A percentile compares a stretch with the other conserved stretches of the same genome.
These are phyloP conservation scores for Stichopus chloronotus DNA, from an alignment of 35 echinoderm and acorn worm genomes.

Conservation along the genomic window DNA sequence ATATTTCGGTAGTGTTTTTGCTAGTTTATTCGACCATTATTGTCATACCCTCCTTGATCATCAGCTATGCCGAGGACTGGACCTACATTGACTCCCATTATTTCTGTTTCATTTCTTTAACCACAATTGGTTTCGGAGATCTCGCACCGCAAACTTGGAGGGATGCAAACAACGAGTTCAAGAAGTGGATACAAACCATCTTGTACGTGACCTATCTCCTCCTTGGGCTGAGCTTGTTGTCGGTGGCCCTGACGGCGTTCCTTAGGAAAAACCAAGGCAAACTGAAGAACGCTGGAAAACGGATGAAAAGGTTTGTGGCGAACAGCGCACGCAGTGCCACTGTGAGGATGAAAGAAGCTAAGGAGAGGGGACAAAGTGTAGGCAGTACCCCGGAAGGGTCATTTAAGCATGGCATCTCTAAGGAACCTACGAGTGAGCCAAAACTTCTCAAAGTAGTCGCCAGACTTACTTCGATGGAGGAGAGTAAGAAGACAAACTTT, in stretches of 20 bases:
- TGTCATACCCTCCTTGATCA: conserved; percentile 58
- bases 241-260: conserved; percentile 65
- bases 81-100: conserved; percentile 74
- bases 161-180: not conserved
- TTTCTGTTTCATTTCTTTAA: conserved; percentile 89
- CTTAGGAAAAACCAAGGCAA: conserved; percentile 15
- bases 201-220: conserved; percentile 71
- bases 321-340: conserved; percentile 40
- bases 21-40: conserved; percentile 70
- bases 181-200: conserved; percentile 62
- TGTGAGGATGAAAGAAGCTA: conserved; percentile 24
- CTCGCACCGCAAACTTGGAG: conserved; percentile 68
- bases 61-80: conserved; percentile 80
- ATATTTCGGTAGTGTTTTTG: conserved; percentile 15
- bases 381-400: conserved; percentile 17
- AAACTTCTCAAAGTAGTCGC: conserved; percentile 26
- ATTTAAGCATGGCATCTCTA: not conserved
- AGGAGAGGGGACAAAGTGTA: conserved; percentile 2
- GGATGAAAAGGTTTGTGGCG: conserved; percentile 48
- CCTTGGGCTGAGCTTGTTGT: conserved; percentile 71
- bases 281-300: conserved; percentile 15
- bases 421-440: not conserved
- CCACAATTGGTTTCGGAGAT: conserved; percentile 91
- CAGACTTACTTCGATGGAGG: not conserved
- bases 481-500: not conserved